phyloP scores from a whole-genome alignment of 2,113 vertebrate species.

The Micronycteris hirsuta region DNA sequence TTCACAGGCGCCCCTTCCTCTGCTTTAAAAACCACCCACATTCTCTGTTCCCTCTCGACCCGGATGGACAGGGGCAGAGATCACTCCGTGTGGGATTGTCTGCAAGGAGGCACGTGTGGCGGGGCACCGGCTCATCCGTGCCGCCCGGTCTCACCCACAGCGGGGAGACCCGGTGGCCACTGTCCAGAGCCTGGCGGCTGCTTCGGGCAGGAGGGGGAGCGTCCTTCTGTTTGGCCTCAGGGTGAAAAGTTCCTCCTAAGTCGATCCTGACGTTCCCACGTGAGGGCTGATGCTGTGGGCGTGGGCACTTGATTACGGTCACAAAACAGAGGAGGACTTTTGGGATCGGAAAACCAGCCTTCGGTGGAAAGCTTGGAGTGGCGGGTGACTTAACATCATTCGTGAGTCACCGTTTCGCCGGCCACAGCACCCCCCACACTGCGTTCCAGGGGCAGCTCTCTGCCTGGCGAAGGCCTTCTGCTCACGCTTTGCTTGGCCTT shows the following conservation, averaged over 20 bases:
- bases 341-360: neutral
- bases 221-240: neutral
- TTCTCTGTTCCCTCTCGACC: neutral
- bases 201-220: accelerated
- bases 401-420: accelerated
- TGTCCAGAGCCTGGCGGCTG: accelerated
- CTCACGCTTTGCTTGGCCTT: accelerated
- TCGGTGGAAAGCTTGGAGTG: neutral
- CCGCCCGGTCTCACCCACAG: accelerated
- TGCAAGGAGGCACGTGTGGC: neutral
- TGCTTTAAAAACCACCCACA: neutral
- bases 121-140: accelerated
- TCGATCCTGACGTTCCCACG: neutral
- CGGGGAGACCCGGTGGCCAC: accelerated
- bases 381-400: accelerated
- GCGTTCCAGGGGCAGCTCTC: accelerated
- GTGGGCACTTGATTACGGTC: neutral
- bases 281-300: too few relatives aligned
- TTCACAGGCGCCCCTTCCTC: neutral
- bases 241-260: neutral
- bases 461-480: neutral
- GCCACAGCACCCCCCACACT: accelerated
- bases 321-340: neutral
- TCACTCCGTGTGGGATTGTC: neutral
- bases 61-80: neutral